These are phyloP conservation scores for Zaprionus davidi DNA, from an alignment of 1,140 invertebrate species.

Conservation along the genomic window DNA sequence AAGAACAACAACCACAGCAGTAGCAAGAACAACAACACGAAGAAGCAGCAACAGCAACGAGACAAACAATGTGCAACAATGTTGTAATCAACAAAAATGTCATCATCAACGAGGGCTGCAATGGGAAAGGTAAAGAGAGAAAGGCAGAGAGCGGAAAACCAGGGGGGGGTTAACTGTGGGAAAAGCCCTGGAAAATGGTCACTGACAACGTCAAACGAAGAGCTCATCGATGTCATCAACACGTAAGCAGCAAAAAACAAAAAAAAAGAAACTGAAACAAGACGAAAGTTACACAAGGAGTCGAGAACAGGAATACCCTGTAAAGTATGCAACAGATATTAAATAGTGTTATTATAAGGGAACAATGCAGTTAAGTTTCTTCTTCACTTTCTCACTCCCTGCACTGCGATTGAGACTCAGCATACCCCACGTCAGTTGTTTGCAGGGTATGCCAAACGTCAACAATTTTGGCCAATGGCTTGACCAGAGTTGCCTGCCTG, in stretches of 20 bases:
- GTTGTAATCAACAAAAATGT: constrained; percentile 65
- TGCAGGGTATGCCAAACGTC: constrained; percentile 38
- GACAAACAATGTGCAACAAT: constrained; percentile 59
- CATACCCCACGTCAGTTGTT: background rate
- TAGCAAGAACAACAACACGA: constrained; percentile 31
- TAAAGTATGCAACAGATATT: background rate
- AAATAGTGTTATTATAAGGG: background rate
- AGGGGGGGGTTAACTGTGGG: constrained; percentile 2
- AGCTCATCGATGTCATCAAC: constrained; percentile 62
- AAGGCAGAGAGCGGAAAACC: background rate
- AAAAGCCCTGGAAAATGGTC: constrained; percentile 45
- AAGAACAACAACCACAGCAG: constrained; percentile 18
- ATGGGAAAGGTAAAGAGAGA: background rate
- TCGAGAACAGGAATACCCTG: constrained; percentile 5
- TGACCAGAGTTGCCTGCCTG: constrained; percentile 44
- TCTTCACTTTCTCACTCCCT: background rate
- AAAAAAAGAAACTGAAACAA: constrained; percentile 36
- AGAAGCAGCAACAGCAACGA: constrained; percentile 39
- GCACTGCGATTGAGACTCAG: background rate
- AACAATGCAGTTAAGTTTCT: background rate
- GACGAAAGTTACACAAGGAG: constrained; percentile 11
- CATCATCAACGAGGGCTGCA: constrained; percentile 52
- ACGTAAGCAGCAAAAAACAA: constrained; percentile 46
- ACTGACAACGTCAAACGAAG: constrained; percentile 48
- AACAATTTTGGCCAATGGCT: constrained; percentile 44